Percentiles rank a stretch among this genome's conserved stretches.
Conservation (phyloP, 2,113 vertebrate genomes). For the Coptodon bakossiorum region DNA sequence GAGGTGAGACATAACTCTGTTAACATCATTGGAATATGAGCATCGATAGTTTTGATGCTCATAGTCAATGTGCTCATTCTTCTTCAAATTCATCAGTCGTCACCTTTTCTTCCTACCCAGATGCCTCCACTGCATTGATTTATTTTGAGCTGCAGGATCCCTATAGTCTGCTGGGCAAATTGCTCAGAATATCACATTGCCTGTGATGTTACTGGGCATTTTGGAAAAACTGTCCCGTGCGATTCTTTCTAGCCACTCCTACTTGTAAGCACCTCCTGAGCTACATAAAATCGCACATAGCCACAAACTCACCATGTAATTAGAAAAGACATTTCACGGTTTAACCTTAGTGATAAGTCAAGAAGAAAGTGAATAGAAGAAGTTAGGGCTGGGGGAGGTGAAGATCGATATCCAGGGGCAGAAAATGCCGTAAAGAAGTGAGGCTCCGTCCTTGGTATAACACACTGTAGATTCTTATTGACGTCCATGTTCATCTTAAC, state of each 20-base stretch:
- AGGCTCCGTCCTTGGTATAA: not conserved
- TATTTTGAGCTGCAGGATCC: not conserved
- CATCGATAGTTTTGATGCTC: not conserved
- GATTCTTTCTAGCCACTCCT: not conserved
- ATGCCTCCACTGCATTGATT: not conserved
- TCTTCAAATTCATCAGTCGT: not conserved
- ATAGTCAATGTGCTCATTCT: not conserved
- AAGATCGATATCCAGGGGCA: not conserved
- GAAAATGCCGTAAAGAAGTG: not conserved
- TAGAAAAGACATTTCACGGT: not conserved
- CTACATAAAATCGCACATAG: not conserved
- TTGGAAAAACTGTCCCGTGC: not conserved
- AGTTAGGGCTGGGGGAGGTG: not conserved
- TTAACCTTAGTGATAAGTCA: not conserved
- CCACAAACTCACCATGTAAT: not conserved
- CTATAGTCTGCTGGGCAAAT: not conserved
- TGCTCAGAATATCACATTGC: not conserved
- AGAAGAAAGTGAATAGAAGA: not conserved
- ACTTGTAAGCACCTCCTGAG: not conserved
- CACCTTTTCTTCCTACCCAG: not conserved
- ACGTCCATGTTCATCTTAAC: not conserved
- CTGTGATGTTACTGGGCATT: not conserved
- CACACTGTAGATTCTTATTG: not conserved
- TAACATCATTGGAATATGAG: not conserved
- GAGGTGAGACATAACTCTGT: slow-evolving; percentile 66